phyloP scores from a whole-genome alignment of 2,888 invertebrate species.

The Hymenopus coronatus region DNA sequence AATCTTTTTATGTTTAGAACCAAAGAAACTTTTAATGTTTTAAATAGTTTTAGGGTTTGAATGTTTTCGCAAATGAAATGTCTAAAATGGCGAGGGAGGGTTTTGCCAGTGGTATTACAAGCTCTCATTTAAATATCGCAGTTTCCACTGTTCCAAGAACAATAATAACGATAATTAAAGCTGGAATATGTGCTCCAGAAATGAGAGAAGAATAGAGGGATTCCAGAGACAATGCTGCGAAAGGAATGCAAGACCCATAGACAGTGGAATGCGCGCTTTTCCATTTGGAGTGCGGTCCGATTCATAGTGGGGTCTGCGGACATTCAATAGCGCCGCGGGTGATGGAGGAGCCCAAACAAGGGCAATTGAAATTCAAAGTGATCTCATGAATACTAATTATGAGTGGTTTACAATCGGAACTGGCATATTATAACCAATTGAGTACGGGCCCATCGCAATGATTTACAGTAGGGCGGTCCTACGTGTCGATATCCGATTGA shows the following conservation, averaged over 20 bases:
- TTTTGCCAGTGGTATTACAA: too few species aligned
- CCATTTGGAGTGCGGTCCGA: neutral
- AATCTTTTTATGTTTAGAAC: too few species aligned
- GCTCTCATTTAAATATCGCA: too few species aligned
- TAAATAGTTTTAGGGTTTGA: too few species aligned
- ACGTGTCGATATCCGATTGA: neutral
- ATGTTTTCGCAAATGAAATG: too few species aligned
- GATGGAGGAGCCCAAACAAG: neutral
- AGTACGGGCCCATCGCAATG: neutral
- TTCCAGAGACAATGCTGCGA: neutral
- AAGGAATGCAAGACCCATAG: neutral
- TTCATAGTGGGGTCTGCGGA: neutral
- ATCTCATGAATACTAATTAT: slow-evolving; percentile 1
- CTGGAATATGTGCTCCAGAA: too few species aligned
- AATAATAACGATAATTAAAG: too few species aligned
- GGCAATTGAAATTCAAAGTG: neutral
- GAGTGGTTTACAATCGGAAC: neutral
- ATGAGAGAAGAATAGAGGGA: too few species aligned
- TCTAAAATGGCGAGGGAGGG: too few species aligned
- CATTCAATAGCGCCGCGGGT: neutral
- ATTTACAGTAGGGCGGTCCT: neutral
- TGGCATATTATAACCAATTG: neutral
- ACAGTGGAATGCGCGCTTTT: neutral
- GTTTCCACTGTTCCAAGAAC: too few species aligned
- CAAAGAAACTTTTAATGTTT: too few species aligned